These are phyloP conservation scores for Drosophila arizonae DNA, from an alignment of 1,140 invertebrate species.

Conservation along the genomic window DNA sequence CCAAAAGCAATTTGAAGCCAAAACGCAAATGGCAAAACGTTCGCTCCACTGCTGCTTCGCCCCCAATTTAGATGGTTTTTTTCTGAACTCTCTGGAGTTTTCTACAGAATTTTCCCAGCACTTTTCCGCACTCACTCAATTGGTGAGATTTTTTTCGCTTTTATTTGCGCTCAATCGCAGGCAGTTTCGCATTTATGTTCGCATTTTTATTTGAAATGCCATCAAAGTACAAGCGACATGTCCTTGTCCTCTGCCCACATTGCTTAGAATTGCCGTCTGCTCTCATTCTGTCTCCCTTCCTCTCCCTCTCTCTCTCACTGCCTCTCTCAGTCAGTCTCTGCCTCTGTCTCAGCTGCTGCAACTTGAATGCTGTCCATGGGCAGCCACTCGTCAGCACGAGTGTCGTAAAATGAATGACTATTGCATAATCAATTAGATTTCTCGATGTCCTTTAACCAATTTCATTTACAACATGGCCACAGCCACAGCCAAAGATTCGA, in stretches of 20 bases:
- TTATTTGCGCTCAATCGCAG: constrained; percentile 70
- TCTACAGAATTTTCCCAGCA: neutral
- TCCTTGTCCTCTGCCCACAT: constrained; percentile 16
- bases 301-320: neutral
- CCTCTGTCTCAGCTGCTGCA: neutral
- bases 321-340: neutral
- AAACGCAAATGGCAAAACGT: constrained; percentile 55
- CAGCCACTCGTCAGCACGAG: constrained; percentile 11
- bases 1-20: constrained; percentile 61
- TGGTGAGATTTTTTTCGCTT: constrained; percentile 71
- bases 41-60: neutral
- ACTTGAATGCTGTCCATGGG: constrained; percentile 3
- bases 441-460: constrained; percentile 21
- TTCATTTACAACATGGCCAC: neutral
- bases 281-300: no score
- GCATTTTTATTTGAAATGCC: constrained; percentile 73
- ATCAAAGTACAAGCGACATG: constrained; percentile 57
- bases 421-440: constrained; percentile 62
- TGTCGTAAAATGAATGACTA: constrained; percentile 42
- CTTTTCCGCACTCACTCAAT: constrained; percentile 51
- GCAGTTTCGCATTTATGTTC: constrained; percentile 60
- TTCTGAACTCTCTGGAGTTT: neutral
- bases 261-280: neutral
- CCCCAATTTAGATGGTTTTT: neutral
- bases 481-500: neutral